Conservation (phyloP, 1,140 invertebrate genomes). For the Leguminivora glycinivorella region DNA sequence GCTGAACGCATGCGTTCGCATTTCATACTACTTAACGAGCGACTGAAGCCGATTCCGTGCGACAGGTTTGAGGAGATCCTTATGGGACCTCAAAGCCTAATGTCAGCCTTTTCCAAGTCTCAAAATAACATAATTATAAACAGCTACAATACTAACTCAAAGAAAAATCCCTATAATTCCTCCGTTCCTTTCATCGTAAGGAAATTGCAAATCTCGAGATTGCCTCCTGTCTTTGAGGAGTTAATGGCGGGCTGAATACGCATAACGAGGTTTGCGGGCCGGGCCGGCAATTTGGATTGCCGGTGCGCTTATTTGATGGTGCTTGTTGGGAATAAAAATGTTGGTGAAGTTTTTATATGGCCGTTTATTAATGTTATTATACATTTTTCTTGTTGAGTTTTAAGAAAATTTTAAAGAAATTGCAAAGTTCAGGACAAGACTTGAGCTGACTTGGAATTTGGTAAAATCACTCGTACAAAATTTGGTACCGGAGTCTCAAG, state of each 20-base stretch:
- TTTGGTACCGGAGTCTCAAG: no score
- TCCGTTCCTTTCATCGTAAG: neutral
- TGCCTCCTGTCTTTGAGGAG: conserved; percentile 10
- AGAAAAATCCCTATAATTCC: neutral
- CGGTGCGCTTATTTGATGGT: neutral
- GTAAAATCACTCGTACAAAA: no score
- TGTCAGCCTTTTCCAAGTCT: neutral
- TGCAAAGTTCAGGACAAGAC: no score
- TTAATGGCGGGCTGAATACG: conserved; percentile 20
- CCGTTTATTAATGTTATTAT: neutral
- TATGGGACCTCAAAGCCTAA: no score
- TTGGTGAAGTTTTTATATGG: neutral
- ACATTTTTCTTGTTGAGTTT: neutral
- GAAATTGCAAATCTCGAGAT: conserved; percentile 27
- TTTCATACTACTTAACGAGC: no score
- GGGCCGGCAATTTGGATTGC: neutral
- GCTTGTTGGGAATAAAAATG: neutral
- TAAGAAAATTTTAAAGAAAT: no score
- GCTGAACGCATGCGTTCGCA: no score
- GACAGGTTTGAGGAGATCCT: no score
- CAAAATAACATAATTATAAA: neutral
- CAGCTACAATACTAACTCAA: neutral
- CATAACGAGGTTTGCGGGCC: conserved; percentile 17
- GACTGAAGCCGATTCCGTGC: no score
- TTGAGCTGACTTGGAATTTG: no score